phyloP scores from a whole-genome alignment of 2,888 invertebrate species.

The Tipula confusa region DNA sequence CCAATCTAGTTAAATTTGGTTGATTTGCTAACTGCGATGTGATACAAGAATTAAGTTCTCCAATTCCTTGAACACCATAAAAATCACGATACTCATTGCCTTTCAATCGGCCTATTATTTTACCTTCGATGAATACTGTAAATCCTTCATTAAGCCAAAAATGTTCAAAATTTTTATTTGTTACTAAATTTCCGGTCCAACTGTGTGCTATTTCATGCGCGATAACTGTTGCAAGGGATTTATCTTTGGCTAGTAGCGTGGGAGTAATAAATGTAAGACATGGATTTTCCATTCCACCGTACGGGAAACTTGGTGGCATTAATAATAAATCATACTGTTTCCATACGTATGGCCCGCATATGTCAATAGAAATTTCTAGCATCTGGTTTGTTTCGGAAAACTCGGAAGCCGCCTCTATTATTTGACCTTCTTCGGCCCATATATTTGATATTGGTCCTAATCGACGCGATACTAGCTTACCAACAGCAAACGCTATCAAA shows the following conservation, averaged over 20 bases:
- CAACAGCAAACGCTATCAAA: conserved; percentile 83
- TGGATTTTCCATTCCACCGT: conserved; percentile 97
- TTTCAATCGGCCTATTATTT: conserved; percentile 70
- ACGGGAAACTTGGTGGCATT: conserved; percentile 85
- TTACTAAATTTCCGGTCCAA: conserved; percentile 93
- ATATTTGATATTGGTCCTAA: conserved; percentile 78
- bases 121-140: conserved; percentile 86
- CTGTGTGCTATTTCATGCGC: conserved; percentile 95
- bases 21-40: conserved; percentile 55
- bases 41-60: conserved; percentile 55
- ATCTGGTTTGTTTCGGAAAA: conserved; percentile 84
- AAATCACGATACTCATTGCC: conserved; percentile 69
- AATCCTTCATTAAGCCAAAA: conserved; percentile 95
- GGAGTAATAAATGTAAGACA: conserved; percentile 94
- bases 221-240: conserved; percentile 82
- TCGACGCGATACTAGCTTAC: conserved; percentile 67
- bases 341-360: conserved; percentile 90
- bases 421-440: conserved; percentile 83
- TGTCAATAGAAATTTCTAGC: conserved; percentile 71
- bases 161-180: conserved; percentile 88
- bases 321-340: conserved; percentile 83
- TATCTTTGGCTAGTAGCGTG: conserved; percentile 78
- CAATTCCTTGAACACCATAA: conserved; percentile 70
- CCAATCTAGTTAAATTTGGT: conserved; percentile 71
- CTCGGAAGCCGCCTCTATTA: conserved; percentile 81